These are phyloP conservation scores for Allygus modestus DNA, from an alignment of 2,888 invertebrate genomes.

Conservation along the genomic window DNA sequence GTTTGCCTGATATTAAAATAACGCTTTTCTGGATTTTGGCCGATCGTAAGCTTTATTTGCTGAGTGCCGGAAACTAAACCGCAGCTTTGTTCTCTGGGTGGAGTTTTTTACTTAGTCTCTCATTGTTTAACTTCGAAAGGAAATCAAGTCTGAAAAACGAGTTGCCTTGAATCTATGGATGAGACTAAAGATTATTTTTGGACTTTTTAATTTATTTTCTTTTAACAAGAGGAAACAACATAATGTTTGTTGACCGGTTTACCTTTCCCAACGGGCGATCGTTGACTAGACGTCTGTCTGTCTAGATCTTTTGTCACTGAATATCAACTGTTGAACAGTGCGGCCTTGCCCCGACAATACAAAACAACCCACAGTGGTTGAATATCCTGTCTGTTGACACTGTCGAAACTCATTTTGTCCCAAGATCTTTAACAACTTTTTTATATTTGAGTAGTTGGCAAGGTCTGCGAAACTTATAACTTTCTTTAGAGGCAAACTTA, in stretches of 20 bases:
- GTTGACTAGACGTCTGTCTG: too few species aligned
- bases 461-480: background rate
- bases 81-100: background rate
- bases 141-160: background rate
- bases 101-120: background rate
- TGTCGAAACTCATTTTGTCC: background rate
- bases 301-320: too few species aligned
- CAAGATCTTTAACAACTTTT: background rate
- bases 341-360: too few species aligned
- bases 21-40: background rate
- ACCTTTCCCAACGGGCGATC: too few species aligned
- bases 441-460: background rate
- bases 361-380: background rate
- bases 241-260: too few species aligned
- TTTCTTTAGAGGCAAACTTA: too few species aligned
- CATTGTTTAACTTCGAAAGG: background rate
- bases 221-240: too few species aligned
- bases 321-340: too few species aligned
- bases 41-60: background rate
- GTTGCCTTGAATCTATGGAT: too few species aligned
- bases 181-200: too few species aligned
- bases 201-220: too few species aligned
- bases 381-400: background rate
- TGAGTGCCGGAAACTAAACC: background rate
- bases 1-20: background rate